Evolutionary conservation across 2,113 vertebrate species (phyloP).

Genomic region (Megaleporinus macrocephalus): DNA sequence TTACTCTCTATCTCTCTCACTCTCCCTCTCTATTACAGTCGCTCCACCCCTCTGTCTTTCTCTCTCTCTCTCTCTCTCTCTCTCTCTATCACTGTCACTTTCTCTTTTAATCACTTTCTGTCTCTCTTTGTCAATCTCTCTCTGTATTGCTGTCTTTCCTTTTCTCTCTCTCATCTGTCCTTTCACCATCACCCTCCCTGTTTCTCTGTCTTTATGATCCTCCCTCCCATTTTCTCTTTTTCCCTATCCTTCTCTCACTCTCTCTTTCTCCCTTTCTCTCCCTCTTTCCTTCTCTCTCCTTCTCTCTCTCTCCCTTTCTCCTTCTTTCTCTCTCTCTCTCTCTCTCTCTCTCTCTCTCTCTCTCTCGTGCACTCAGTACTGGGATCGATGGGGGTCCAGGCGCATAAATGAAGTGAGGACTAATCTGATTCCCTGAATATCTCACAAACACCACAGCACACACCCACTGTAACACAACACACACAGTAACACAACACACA

Average conservation of each 20-base stretch:
- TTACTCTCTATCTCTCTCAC: conserved; percentile 46
- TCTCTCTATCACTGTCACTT: conserved; percentile 57
- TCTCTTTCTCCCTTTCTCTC: conserved; percentile 53
- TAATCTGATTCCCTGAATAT: no score
- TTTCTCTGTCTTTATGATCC: conserved; percentile 48
- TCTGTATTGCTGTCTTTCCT: conserved; percentile 57
- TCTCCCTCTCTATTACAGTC: conserved; percentile 57
- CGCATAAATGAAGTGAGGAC: no score
- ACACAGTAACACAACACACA: no score
- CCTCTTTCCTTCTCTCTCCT: conserved; percentile 33
- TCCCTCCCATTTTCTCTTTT: conserved; percentile 58
- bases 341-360: conserved; percentile 32
- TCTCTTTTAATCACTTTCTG: neutral
- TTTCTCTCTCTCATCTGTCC: neutral
- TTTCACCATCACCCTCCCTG: no score
- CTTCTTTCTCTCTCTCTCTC: conserved; percentile 7
- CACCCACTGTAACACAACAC: no score
- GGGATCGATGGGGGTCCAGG: no score
- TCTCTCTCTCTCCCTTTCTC: conserved; percentile 41
- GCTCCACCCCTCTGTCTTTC: no score
- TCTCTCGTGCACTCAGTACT: neutral
- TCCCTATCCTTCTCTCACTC: conserved; percentile 18
- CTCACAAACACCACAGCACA: no score
- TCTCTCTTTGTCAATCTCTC: conserved; percentile 47
- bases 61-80: conserved; percentile 29